These are phyloP conservation scores for Cichlasoma orientale DNA, from an alignment of 2,797 vertebrate species.

Conservation along the genomic window DNA sequence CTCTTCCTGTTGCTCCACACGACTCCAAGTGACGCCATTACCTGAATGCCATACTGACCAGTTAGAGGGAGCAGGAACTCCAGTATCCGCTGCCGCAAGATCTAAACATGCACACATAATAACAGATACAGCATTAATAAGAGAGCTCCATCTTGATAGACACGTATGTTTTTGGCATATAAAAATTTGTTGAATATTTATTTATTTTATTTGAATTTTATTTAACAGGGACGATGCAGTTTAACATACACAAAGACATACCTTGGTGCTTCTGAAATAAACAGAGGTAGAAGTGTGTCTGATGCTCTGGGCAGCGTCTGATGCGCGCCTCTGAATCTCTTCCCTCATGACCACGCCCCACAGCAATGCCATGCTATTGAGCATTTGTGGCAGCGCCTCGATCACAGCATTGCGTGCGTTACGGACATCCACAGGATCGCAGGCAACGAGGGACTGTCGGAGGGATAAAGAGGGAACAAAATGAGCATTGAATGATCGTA, in stretches of 20 bases:
- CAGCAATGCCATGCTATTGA: conserved; percentile 90
- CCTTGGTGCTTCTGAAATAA: conserved; percentile 95
- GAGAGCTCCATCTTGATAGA: background rate
- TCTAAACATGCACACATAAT: conserved; percentile 57
- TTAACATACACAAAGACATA: conserved; percentile 48
- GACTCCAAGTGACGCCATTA: conserved; percentile 89
- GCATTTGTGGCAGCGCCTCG: conserved; percentile 89
- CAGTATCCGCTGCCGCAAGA: conserved; percentile 86
- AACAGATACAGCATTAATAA: background rate
- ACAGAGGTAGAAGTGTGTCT: conserved; percentile 88
- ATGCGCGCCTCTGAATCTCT: conserved; percentile 82
- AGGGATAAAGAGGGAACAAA: background rate
- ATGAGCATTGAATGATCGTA: background rate
- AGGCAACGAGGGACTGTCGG: conserved; percentile 55
- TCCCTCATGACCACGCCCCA: conserved; percentile 90
- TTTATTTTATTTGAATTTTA: too few relatives aligned
- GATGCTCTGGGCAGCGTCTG: conserved; percentile 80
- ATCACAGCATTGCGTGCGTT: conserved; percentile 92
- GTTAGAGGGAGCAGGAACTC: conserved; percentile 92
- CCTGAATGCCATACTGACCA: conserved; percentile 86
- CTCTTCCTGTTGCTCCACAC: conserved; percentile 91
- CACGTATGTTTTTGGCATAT: background rate
- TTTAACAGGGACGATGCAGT: background rate
- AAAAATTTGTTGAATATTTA: background rate
- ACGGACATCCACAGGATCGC: conserved; percentile 85